These are phyloP conservation scores for Lycocerus yunnanus DNA, from an alignment of 2,888 invertebrate genomes.

Conservation along the genomic window DNA sequence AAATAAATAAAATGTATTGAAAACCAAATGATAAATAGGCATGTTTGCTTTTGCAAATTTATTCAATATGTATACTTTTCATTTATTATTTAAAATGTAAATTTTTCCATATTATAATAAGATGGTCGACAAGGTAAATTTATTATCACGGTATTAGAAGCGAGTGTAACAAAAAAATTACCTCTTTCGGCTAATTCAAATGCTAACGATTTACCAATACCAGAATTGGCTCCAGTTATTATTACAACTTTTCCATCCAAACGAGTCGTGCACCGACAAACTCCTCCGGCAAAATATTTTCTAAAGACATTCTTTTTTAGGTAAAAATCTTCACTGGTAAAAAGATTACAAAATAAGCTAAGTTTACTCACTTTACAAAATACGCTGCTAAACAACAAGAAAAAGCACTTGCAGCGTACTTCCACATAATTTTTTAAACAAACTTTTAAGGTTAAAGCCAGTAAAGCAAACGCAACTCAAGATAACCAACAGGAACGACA, in stretches of 20 bases:
- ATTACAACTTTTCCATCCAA: slow-evolving; percentile 58
- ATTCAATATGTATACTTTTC: neutral
- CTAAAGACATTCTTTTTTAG: slow-evolving; percentile 39
- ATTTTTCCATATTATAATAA: neutral
- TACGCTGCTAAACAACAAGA: slow-evolving; percentile 46
- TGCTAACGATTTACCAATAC: slow-evolving; percentile 63
- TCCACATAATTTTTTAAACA: slow-evolving; percentile 47
- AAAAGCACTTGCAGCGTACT: slow-evolving; percentile 47
- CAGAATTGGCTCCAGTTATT: slow-evolving; percentile 64
- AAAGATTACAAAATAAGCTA: neutral
- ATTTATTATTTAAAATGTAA: neutral
- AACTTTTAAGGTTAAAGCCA: neutral
- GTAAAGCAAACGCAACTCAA: neutral
- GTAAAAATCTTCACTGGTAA: neutral
- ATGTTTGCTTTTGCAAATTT: neutral
- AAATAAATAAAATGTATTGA: slow-evolving; percentile 14
- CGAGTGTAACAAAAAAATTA: slow-evolving; percentile 30
- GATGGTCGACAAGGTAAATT: neutral
- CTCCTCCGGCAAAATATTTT: slow-evolving; percentile 52
- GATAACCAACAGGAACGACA: neutral
- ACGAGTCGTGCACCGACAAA: slow-evolving; percentile 47
- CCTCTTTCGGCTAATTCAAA: slow-evolving; percentile 59
- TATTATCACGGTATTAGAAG: neutral
- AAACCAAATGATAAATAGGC: neutral
- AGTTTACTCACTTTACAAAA: slow-evolving; percentile 48